phyloP scores from a whole-genome alignment of 2,113 vertebrate species.

The Gadus macrocephalus region DNA sequence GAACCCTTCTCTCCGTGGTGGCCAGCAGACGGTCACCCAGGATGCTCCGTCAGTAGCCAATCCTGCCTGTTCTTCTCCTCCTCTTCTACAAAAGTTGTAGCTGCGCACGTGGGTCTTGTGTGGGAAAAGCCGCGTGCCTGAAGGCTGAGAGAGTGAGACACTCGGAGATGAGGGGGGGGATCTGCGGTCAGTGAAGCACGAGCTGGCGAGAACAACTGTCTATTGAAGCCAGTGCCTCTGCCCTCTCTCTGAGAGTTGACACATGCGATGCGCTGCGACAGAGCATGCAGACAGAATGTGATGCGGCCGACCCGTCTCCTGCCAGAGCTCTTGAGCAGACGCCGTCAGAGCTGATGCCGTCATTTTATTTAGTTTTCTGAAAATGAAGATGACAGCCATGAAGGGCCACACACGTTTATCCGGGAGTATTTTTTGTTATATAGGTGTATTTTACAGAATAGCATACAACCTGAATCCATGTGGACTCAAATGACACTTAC shows the following conservation, averaged over 20 bases:
- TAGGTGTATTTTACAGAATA: too few relatives aligned
- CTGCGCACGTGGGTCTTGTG: conserved; percentile 53
- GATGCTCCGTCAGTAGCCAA: conserved; percentile 67
- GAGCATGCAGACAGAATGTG: conserved; percentile 51
- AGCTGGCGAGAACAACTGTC: conserved; percentile 63
- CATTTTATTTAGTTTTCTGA: too few relatives aligned
- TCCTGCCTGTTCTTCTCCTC: conserved; percentile 50
- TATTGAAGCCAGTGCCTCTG: conserved; percentile 51
- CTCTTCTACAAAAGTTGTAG: conserved; percentile 37
- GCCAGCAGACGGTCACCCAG: conserved; percentile 66
- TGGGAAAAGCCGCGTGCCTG: conserved; percentile 57
- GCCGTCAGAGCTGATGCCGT: neutral
- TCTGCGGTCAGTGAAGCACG: conserved; percentile 66
- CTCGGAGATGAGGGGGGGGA: conserved; percentile 40
- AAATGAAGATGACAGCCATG: too few relatives aligned
- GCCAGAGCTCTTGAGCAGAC: conserved; percentile 44
- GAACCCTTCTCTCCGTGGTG: conserved; percentile 59
- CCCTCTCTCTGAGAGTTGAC: conserved; percentile 56
- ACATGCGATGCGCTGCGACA: conserved; percentile 54
- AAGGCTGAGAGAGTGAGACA: conserved; percentile 59
- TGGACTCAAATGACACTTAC: too few relatives aligned
- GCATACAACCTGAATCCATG: too few relatives aligned
- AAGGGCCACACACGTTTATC: too few relatives aligned
- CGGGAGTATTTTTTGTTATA: too few relatives aligned
- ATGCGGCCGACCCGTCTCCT: conserved; percentile 38